Evolutionary conservation across 1,140 invertebrate genomes (phyloP).

Genomic region (Lethrus apterus): DNA sequence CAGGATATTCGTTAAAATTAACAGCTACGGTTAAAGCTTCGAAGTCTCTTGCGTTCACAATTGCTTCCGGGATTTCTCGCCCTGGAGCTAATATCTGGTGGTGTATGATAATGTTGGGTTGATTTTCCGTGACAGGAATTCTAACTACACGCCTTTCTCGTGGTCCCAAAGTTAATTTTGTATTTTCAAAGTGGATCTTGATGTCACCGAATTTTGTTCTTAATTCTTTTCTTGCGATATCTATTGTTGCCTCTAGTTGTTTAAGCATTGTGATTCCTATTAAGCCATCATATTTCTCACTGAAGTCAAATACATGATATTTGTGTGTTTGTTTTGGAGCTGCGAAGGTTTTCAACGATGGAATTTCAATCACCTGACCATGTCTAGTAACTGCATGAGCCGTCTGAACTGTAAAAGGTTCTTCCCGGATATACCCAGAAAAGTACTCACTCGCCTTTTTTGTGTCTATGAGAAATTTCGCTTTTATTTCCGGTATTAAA

Average conservation of each 20-base stretch:
- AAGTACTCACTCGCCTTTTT: slow-evolving; percentile 6
- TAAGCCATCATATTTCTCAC: background rate
- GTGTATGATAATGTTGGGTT: background rate
- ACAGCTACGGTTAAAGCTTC: background rate
- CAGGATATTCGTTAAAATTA: slow-evolving; percentile 5
- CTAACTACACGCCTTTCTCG: slow-evolving; percentile 1
- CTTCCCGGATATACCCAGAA: background rate
- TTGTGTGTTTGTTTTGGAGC: background rate
- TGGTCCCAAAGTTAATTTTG: slow-evolving; percentile 6
- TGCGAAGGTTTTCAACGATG: slow-evolving; percentile 2
- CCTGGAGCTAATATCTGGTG: slow-evolving; percentile 6
- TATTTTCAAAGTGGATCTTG: slow-evolving; percentile 1
- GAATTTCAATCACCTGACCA: slow-evolving; percentile 3
- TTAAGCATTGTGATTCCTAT: background rate
- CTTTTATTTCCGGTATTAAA: slow-evolving; percentile 5
- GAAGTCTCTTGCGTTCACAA: slow-evolving; percentile 1
- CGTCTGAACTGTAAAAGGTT: slow-evolving; percentile 6
- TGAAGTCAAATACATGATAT: slow-evolving; percentile 6
- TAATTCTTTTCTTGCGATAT: background rate
- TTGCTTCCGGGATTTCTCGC: background rate
- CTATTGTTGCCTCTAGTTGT: slow-evolving; percentile 3
- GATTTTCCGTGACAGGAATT: slow-evolving; percentile 3
- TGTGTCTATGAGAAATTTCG: slow-evolving; percentile 4
- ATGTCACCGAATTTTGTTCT: slow-evolving; percentile 3
- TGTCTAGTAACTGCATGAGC: background rate